These are phyloP conservation scores for Coregonus clupeaformis DNA, from an alignment of 2,113 vertebrate genomes.

Conservation along the genomic window DNA sequence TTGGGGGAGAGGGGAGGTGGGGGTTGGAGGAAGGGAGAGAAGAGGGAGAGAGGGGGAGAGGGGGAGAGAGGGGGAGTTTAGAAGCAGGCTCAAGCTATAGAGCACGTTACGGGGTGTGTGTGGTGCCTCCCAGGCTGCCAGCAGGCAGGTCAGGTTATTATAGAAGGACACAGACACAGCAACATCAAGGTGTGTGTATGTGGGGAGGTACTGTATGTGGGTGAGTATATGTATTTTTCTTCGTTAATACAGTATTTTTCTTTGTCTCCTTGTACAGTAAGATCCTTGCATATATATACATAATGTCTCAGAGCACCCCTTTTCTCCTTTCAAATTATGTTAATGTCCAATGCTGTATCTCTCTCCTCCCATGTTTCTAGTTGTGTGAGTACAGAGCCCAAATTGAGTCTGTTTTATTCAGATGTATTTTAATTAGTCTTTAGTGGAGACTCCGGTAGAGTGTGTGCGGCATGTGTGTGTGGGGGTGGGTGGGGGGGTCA, in stretches of 20 bases:
- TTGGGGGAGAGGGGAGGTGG: conserved; percentile 13
- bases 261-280: too few relatives aligned
- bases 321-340: conserved; percentile 61
- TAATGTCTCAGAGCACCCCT: conserved; percentile 43
- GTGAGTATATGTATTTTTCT: too few relatives aligned
- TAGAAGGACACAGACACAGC: conserved; percentile 31
- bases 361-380: conserved; percentile 41
- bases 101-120: too few relatives aligned
- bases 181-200: not conserved
- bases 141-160: conserved; percentile 58
- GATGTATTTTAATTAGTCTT: conserved; percentile 60
- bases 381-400: conserved; percentile 48
- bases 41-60: too few relatives aligned
- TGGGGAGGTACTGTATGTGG: too few relatives aligned
- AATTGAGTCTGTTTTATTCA: conserved; percentile 61
- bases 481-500: not conserved
- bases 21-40: too few relatives aligned
- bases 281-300: conserved; percentile 24
- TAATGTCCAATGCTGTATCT: conserved; percentile 41
- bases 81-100: too few relatives aligned
- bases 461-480: conserved; percentile 2
- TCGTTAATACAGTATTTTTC: too few relatives aligned
- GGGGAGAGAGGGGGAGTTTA: too few relatives aligned
- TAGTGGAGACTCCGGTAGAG: conserved; percentile 27
- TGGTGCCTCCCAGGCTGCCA: conserved; percentile 59